A percentile compares a stretch with the other conserved stretches of the same genome.
phyloP scores from a whole-genome alignment of 2,797 vertebrate genomes.

The Gallinago solitaria region DNA sequence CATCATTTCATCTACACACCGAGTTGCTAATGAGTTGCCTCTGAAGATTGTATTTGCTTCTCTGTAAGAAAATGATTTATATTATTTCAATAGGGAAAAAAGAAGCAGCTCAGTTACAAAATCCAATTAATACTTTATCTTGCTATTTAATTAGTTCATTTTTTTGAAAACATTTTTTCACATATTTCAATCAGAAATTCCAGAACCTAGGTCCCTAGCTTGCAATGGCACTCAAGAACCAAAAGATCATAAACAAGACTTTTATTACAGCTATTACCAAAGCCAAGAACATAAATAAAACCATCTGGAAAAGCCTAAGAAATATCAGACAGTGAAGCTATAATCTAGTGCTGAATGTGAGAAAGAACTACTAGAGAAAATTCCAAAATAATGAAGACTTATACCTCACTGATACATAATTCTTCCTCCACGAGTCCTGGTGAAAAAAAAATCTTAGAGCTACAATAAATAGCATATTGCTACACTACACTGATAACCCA shows the following conservation, averaged over 20 bases:
- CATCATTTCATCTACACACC: slow-evolving; percentile 98
- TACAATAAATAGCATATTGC: neutral
- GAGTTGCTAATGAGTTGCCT: slow-evolving; percentile 94
- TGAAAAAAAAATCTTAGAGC: neutral
- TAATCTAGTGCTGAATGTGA: neutral
- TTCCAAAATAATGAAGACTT: neutral
- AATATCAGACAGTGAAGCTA: neutral
- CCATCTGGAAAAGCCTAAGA: neutral
- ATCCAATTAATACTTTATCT: neutral
- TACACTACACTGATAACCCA: neutral
- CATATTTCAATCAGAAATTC: neutral
- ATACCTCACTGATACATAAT: neutral
- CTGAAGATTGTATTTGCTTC: slow-evolving; percentile 98
- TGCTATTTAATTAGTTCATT: neutral
- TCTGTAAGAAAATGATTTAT: slow-evolving; percentile 76
- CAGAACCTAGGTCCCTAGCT: neutral
- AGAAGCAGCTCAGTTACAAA: neutral
- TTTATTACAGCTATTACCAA: neutral
- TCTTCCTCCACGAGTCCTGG: neutral
- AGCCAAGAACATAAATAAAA: neutral
- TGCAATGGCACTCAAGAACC: neutral
- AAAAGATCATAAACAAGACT: neutral
- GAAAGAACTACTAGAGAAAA: neutral
- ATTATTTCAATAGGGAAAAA: neutral
- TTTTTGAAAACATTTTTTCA: neutral